These are phyloP conservation scores for Eucera pruinosa DNA, from an alignment of 2,888 invertebrate species.

Conservation along the genomic window DNA sequence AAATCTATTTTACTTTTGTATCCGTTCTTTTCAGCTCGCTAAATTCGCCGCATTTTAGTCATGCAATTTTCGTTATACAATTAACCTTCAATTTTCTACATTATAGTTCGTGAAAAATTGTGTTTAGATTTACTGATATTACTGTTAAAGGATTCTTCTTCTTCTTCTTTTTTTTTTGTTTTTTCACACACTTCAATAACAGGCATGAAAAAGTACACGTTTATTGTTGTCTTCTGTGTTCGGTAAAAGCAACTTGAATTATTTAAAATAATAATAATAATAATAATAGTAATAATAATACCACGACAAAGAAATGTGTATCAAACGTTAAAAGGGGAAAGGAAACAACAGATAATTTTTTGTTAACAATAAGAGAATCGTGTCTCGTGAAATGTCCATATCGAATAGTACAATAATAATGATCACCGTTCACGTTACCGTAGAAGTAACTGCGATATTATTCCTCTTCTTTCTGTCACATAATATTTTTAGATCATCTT, in stretches of 20 bases:
- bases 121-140: slow-evolving; percentile 39
- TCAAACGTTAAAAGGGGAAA: slow-evolving; percentile 65
- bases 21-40: too few relatives aligned
- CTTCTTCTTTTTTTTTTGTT: neutral
- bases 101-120: slow-evolving; percentile 52
- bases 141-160: slow-evolving; percentile 40
- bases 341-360: slow-evolving; percentile 73
- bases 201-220: slow-evolving; percentile 29
- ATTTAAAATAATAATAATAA: slow-evolving; percentile 50
- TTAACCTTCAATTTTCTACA: slow-evolving; percentile 33
- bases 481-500: slow-evolving; percentile 69
- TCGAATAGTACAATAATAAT: slow-evolving; percentile 76
- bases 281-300: too few relatives aligned
- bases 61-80: slow-evolving; percentile 32
- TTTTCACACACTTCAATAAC: too few relatives aligned
- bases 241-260: slow-evolving; percentile 39
- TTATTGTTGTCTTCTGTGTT: slow-evolving; percentile 27
- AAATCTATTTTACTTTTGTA: slow-evolving; percentile 48
- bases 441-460: slow-evolving; percentile 69
- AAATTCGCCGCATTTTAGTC: slow-evolving; percentile 49
- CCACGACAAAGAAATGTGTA: slow-evolving; percentile 34
- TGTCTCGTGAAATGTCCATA: slow-evolving; percentile 72
- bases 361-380: slow-evolving; percentile 77
- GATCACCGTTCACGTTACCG: slow-evolving; percentile 66
- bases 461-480: slow-evolving; percentile 62